Percentiles rank a stretch among this genome's conserved stretches.
These are phyloP conservation scores for Bradypus variegatus DNA, from an alignment of 2,797 vertebrate genomes.

Conservation along the genomic window DNA sequence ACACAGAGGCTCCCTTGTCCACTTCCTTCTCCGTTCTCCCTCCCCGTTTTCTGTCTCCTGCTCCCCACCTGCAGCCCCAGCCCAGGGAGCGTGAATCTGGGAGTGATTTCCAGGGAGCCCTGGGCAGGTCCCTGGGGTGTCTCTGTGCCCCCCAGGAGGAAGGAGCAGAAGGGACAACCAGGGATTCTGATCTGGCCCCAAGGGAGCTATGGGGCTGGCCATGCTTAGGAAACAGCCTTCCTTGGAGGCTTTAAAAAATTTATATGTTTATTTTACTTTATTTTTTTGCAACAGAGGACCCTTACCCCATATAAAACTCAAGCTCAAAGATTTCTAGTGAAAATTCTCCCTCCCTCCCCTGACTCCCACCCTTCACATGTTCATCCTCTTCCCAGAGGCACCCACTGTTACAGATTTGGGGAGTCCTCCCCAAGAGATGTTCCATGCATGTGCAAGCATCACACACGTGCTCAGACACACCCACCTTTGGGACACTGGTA, in stretches of 20 bases:
- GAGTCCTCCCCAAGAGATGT: not conserved
- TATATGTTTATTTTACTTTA: not conserved
- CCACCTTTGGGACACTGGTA: not conserved
- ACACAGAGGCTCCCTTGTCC: not conserved
- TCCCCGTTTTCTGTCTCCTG: not conserved
- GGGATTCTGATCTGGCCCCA: not conserved
- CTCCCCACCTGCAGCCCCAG: not conserved
- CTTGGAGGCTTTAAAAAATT: not conserved
- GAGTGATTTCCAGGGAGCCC: not conserved
- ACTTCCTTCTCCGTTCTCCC: too few relatives aligned
- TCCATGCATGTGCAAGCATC: not conserved
- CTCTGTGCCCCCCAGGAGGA: not conserved
- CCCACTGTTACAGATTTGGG: not conserved
- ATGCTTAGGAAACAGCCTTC: not conserved
- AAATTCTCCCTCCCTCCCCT: not conserved
- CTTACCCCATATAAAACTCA: not conserved
- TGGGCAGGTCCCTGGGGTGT: not conserved
- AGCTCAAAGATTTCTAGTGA: not conserved
- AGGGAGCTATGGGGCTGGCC: not conserved
- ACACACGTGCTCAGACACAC: not conserved
- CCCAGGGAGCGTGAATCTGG: not conserved
- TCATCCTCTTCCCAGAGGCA: not conserved
- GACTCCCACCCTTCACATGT: accelerated
- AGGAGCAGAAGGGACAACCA: not conserved
- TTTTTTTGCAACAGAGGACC: not conserved